Evolutionary conservation across 2,113 vertebrate genomes (phyloP), one percentile per base, ranked within the genome.

Genomic region (Phrynosoma blainvillii): DNA sequence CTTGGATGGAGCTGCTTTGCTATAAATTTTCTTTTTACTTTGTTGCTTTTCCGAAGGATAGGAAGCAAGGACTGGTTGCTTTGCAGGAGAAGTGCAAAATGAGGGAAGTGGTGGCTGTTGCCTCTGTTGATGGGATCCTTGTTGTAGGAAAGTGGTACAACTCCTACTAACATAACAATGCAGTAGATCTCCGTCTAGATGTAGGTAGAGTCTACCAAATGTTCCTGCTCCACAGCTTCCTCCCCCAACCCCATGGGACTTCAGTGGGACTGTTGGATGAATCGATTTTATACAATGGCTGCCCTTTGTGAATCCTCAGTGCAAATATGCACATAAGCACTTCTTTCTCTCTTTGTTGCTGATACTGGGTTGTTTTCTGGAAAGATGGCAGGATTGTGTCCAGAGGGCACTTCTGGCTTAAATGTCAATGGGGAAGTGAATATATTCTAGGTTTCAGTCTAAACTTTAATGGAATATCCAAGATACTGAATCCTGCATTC

Each of bases 101-200:
- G 18, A 66, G 40, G 25, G 54, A 66, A 54, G 4, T 10, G 65
- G 23, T 23, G 59, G 10, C n/a, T 75, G 10, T 32, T 68, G 65
- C 40, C 93, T 90, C 32, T 21, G 0, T 6, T 40, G 40, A 88
- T 91, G 92, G 74, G 82, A 84, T 78, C 88, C 71, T 79, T 89
- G 84, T 54, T 42, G 74, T 88, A 70, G 89, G 87, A 91, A 88
- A 89, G 83, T 77, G 82, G 79, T 71, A 83, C 73, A 84, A 83
- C 27, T 83, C 66, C 86, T 47, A 2, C 42, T 85, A 68, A 83
- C 79, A 84, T 76, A 86, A 89, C 82, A 88, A 73, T 89, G 81
- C 16, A 0, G 18, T 88, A 87, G 85, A 84, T 93, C 78, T 76
- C 23, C 47, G 25, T 76, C 76, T 88, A 82, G 16, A 25, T 70